Conservation (phyloP, 2,113 vertebrate species). For the Pampusana beccarii region DNA sequence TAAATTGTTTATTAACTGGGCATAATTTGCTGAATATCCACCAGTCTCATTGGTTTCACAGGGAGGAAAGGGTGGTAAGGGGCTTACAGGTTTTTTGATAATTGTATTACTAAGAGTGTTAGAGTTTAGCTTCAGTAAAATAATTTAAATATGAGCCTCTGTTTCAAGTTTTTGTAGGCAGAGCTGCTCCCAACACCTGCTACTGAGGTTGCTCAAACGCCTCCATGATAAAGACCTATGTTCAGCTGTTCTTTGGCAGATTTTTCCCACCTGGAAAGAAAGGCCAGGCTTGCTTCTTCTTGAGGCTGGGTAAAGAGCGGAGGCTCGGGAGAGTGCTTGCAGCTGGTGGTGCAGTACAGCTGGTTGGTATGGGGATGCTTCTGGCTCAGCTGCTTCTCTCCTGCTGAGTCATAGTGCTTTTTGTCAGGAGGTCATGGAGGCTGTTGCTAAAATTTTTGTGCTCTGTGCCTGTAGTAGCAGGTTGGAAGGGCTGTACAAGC, state of each 20-base stretch:
- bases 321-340: neutral
- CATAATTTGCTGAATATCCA: neutral
- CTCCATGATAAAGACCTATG: neutral
- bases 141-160: neutral
- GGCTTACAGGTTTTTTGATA: neutral
- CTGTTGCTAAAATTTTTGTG: neutral
- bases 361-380: neutral
- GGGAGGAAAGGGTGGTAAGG: neutral
- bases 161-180: neutral
- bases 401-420: neutral
- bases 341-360: neutral
- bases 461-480: neutral
- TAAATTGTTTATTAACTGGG: conserved; percentile 26
- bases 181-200: neutral
- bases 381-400: neutral
- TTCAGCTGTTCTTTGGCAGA: neutral
- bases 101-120: neutral
- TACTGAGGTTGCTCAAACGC: neutral
- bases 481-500: neutral
- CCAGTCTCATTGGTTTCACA: neutral
- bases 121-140: neutral
- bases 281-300: neutral
- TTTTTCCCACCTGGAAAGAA: neutral
- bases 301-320: neutral
- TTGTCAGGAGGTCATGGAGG: neutral